Percentiles rank a stretch among this genome's conserved stretches.
Evolutionary conservation across 2,113 vertebrate species (phyloP).

Genomic region (Morone saxatilis): DNA sequence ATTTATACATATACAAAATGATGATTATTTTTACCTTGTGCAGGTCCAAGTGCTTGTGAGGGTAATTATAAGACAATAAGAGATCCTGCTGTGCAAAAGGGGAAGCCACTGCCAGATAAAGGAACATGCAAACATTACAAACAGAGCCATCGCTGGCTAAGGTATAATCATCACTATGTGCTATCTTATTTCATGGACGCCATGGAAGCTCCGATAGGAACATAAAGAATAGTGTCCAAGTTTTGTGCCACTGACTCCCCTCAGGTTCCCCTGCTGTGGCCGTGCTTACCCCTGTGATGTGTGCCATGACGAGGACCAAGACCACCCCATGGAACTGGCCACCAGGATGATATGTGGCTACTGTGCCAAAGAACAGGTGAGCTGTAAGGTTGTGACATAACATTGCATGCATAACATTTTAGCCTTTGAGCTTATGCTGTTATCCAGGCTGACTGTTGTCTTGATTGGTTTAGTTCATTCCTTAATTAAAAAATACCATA

Average conservation of each 20-base stretch:
- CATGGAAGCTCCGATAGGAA: not conserved
- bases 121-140: slow-evolving; percentile 86
- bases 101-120: slow-evolving; percentile 86
- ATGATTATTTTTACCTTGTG: not conserved
- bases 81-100: slow-evolving; percentile 85
- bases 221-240: not conserved
- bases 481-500: not conserved
- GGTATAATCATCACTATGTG: slow-evolving; percentile 63
- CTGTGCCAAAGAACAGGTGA: slow-evolving; percentile 89
- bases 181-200: not conserved
- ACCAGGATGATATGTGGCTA: slow-evolving; percentile 87
- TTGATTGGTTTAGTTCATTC: not conserved
- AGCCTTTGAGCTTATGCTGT: not conserved
- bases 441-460: not conserved
- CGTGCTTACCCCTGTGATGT: slow-evolving; percentile 85
- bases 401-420: not conserved
- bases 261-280: slow-evolving; percentile 88
- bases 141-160: slow-evolving; percentile 88
- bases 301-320: slow-evolving; percentile 86
- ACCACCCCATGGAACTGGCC: slow-evolving; percentile 87
- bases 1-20: not conserved
- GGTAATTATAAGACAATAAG: slow-evolving; percentile 64
- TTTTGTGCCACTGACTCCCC: not conserved
- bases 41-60: slow-evolving; percentile 66
- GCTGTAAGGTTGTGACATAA: not conserved